Base-by-base conservation (phyloP, 2,797 vertebrate species). In the Arrhamphus sclerolepis region DNA sequence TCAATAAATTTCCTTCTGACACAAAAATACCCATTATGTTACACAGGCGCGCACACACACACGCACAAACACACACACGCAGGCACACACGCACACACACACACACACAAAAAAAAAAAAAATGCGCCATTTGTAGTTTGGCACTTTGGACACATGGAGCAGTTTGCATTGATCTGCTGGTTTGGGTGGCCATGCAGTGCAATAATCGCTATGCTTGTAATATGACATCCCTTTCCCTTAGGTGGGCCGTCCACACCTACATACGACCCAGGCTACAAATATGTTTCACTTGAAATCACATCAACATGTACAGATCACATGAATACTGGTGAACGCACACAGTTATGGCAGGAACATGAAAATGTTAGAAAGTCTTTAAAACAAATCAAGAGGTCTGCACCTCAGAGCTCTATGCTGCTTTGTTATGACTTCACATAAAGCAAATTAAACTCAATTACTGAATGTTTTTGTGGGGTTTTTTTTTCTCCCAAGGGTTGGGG, bases 81-180 rank as follows among this genome's bases (percentile, higher is more conserved):
- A 58, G n/a, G 9, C 61, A 72, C 66, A 19, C 67, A 70, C 54
- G 46, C 56, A 43, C 56, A 26, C 49, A 56, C 66, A 57, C 58
- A 72, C 66, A 19, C 67, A 70, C 51, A 49, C 56, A 43, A 26
- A 46, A 56, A 66, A 59, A 34, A 29, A 29, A 29, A 29, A 78
- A 61, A 87, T 77, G 87, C 70, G 87, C 87, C 86, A 78, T 74
- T 78, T 61, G 56, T 79, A 78, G 83, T 92, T 92, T 93, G 93
- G 93, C 92, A 94, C 93, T 92, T 92, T 88, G 88, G 88, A 92
- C 88, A 85, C 79, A 77, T 84, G 83, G 81, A 91, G 84, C 82
- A 78, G 77, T 88, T 92, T 91, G 90, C 90, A 93, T 90, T 91
- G 89, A 89, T 92, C 90, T 92, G 93, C 91, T 92, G 90, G 91